Evolutionary conservation across 2,888 invertebrate genomes (phyloP), one percentile per base, ranked within the genome.

Genomic region (Sericinus montela): DNA sequence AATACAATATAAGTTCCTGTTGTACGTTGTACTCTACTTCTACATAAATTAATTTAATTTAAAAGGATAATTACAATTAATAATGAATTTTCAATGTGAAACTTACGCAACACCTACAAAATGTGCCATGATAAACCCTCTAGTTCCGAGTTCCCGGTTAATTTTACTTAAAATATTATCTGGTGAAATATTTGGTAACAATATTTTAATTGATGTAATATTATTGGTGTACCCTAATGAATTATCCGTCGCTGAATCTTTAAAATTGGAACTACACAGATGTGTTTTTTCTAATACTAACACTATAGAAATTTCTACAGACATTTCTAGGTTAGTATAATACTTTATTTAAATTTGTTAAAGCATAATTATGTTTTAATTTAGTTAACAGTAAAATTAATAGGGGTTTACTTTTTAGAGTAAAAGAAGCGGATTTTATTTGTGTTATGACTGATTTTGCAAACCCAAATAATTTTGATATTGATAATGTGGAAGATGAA

Each of bases 271-370:
- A 54, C 54, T 84, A 32, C 66, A 62, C 40, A 60, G 57, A 41
- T 82, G 82, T 62, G 78, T 75, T 32, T 80, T 76, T 55, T 51
- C 63, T 8, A 78, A 76, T 55, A 66, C 63, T 38, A 77, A 79
- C 62, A 63, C 67, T 8, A 69, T 85, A 37, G 55, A 51, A 37
- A 60, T 79, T 13, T 67, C 78, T 3, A 75, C 80, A 14, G 74
- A 76, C 56, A 67, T 85, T 53, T 83, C 86, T n/a, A 67, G 83
- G 85, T n/a, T 67, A 72, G 87, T 84, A n/a, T n/a, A 67, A 29
- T 37, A 8, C 15, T 1, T 19, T 11, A 19, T 19, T 19, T 19
- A 19, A 19, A 19, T 3, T n/a, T n/a, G n/a, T n/a, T n/a, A n/a
- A n/a, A n/a, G n/a, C n/a, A n/a, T n/a, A n/a, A n/a, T n/a, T n/a